Base-by-base conservation (phyloP, 2,888 invertebrate genomes). In the Danaus chrysippus region DNA sequence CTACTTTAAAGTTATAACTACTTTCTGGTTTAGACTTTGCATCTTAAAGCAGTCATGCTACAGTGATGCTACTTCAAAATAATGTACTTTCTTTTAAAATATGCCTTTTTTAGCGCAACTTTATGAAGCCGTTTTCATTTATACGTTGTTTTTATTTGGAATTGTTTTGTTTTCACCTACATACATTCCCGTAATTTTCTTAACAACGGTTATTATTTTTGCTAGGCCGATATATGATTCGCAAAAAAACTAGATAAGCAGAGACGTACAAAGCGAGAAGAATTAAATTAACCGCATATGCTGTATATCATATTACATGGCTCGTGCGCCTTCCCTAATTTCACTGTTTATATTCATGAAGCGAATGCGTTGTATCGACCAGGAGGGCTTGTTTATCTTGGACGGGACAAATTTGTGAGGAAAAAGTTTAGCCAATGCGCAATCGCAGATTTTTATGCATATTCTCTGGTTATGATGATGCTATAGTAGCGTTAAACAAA, bases 341-440 rank as follows among this genome's bases (percentile, higher is more conserved):
- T 77, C 76, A 84, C 86, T 84, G 87, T 89, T 89, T 87, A 87
- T 87, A 89, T 90, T 88, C 89, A 89, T 87, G 80, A 78, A 81
- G 76, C 75, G 75, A 64, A 70, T 76, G 72, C 77, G 78, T 72
- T 76, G n/a, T 79, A 76, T 77, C 76, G 82, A 74, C 76, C 75
- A 67, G 71, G 71, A 64, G 75, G 78, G 76, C 79, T 81, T 84
- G 82, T 86, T 87, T 86, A 87, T 87, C 82, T 82, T 81, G 76
- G 73, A 73, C 71, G 76, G 78, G 81, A 84, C 81, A 81, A 83
- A 83, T 85, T 85, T 82, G 79, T 75, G 74, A 74, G 69, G 74
- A 75, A 80, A 83, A 84, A 86, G 77, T 86, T 83, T 71, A 69
- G 74, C 73, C 62, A 65, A 64, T 69, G 67, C 66, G 63, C 68